phyloP scores from a whole-genome alignment of 2,888 invertebrate genomes.

The Cetonia aurata region DNA sequence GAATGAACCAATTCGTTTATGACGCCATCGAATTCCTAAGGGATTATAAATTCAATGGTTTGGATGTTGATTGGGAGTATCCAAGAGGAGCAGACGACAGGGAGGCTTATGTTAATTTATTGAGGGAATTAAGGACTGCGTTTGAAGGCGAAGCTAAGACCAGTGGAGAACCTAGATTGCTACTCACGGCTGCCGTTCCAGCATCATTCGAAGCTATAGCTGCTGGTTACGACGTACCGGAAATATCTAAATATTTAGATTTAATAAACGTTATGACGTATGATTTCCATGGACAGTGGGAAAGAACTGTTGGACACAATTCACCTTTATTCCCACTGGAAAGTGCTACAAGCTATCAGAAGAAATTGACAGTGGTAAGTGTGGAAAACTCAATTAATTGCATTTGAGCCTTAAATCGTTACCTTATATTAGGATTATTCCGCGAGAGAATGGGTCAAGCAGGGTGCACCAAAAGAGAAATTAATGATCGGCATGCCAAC shows the following conservation, averaged over 20 bases:
- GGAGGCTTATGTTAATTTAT: constrained; percentile 84
- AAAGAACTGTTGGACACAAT: constrained; percentile 92
- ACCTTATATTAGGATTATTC: constrained; percentile 80
- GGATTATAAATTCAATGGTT: constrained; percentile 91
- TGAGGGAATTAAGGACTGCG: constrained; percentile 89
- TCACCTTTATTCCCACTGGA: constrained; percentile 91
- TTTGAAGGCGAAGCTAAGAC: constrained; percentile 94
- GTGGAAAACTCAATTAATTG: not conserved
- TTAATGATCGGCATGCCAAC: constrained; percentile 95
- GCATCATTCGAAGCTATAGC: constrained; percentile 95
- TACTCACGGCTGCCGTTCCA: constrained; percentile 87
- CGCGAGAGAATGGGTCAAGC: constrained; percentile 92
- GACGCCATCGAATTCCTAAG: constrained; percentile 93
- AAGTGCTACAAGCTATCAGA: constrained; percentile 90
- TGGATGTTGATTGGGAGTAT: constrained; percentile 96
- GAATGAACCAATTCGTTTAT: constrained; percentile 96
- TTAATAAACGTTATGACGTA: constrained; percentile 97
- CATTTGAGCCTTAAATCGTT: constrained; percentile 2
- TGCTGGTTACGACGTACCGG: constrained; percentile 93
- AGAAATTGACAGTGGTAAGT: constrained; percentile 90
- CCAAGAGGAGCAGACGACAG: constrained; percentile 91
- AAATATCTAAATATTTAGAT: constrained; percentile 93
- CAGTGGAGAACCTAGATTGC: constrained; percentile 80
- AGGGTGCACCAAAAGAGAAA: constrained; percentile 94
- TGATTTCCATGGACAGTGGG: constrained; percentile 97